Evolutionary conservation across 2,113 vertebrate species (phyloP).

Genomic region (Terrapene triunguis): DNA sequence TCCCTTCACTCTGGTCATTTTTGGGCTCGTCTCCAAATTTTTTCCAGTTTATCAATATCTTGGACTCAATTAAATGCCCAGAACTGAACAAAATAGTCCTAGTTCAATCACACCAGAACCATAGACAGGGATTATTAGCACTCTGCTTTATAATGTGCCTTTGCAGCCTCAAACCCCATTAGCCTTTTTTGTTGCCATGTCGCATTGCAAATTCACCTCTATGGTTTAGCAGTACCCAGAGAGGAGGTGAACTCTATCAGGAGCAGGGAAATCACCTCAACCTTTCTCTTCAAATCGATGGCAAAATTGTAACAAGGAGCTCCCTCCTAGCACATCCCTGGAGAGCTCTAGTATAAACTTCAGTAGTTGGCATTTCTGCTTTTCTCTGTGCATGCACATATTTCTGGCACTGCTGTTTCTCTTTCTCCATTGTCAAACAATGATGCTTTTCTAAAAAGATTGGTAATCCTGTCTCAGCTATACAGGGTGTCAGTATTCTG

Average conservation of each 20-base stretch:
- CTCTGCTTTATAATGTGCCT: not conserved
- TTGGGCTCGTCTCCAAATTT: not conserved
- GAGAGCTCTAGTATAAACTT: accelerated
- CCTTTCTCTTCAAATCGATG: not conserved
- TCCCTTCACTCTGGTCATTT: not conserved
- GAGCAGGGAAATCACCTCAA: accelerated
- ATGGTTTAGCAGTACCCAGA: not conserved
- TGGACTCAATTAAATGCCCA: accelerated
- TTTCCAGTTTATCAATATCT: not conserved
- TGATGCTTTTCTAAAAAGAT: not conserved
- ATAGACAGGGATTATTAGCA: not conserved
- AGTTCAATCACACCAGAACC: not conserved
- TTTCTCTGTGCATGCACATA: not conserved
- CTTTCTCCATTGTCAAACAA: not conserved
- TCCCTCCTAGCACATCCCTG: accelerated
- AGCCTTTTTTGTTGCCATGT: not conserved
- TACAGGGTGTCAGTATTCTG: not conserved
- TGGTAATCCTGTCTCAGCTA: not conserved
- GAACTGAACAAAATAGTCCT: not conserved
- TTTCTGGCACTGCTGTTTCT: not conserved
- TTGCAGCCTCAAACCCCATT: not conserved
- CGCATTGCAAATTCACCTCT: not conserved
- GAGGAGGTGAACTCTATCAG: not conserved
- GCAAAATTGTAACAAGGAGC: not conserved
- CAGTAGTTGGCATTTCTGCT: not conserved